These are phyloP conservation scores for Isoperla grammatica DNA, from an alignment of 2,888 invertebrate species.

Conservation along the genomic window DNA sequence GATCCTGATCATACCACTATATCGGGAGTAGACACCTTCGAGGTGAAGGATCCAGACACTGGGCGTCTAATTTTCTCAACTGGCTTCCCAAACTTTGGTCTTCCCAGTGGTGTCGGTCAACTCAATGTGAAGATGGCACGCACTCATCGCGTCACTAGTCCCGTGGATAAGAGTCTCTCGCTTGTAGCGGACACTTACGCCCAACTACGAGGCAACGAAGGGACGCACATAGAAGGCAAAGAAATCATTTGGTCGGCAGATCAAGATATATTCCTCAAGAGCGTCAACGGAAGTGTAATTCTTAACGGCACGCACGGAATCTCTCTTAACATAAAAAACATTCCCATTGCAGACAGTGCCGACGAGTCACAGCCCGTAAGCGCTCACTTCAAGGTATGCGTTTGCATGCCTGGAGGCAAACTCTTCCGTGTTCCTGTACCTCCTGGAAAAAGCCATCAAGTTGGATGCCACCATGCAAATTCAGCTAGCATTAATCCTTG, in stretches of 20 bases:
- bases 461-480: conserved; percentile 59
- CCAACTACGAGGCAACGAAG: conserved; percentile 72
- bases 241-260: conserved; percentile 70
- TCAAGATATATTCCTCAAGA: conserved; percentile 69
- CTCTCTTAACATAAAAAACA: conserved; percentile 61
- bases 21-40: conserved; percentile 62
- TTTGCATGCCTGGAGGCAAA: conserved; percentile 85
- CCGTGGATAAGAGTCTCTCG: conserved; percentile 59
- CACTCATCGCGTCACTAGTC: conserved; percentile 67
- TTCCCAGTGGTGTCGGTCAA: conserved; percentile 61
- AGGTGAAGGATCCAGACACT: conserved; percentile 59
- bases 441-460: conserved; percentile 45
- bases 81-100: conserved; percentile 61
- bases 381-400: conserved; percentile 78
- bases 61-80: conserved; percentile 69
- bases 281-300: conserved; percentile 67
- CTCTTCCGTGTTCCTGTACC: conserved; percentile 72
- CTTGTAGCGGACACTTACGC: conserved; percentile 64
- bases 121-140: conserved; percentile 61
- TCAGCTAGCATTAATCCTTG: conserved; percentile 60
- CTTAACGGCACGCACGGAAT: conserved; percentile 65
- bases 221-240: conserved; percentile 65
- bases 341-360: conserved; percentile 58
- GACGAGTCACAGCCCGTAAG: conserved; percentile 44
- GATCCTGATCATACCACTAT: conserved; percentile 63